These are phyloP conservation scores for Ochlodes sylvanus DNA, from an alignment of 2,888 invertebrate genomes.

Conservation along the genomic window DNA sequence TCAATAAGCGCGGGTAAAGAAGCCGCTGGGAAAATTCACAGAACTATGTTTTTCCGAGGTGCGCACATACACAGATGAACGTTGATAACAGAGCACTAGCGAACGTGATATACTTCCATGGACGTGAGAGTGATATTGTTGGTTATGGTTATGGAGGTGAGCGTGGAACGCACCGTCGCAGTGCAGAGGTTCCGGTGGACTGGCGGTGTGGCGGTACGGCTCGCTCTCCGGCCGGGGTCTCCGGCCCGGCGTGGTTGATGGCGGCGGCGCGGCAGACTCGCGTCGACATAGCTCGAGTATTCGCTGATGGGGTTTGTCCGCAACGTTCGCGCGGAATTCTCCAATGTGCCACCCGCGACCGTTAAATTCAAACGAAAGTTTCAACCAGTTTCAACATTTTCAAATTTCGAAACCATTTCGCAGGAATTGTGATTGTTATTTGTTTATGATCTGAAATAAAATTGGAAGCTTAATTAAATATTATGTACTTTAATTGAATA, in stretches of 20 bases:
- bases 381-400: constrained; percentile 12
- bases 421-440: not conserved
- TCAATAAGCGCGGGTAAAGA: constrained; percentile 59
- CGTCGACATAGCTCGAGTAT: constrained; percentile 5
- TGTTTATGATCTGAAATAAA: no score
- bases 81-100: constrained; percentile 41
- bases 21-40: constrained; percentile 60
- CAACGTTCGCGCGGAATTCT: constrained; percentile 47
- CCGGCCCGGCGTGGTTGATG: constrained; percentile 33
- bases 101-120: constrained; percentile 26
- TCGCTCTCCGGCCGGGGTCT: constrained; percentile 31
- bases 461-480: no score
- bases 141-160: constrained; percentile 40
- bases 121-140: constrained; percentile 20
- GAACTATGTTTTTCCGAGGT: constrained; percentile 53
- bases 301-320: constrained; percentile 44
- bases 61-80: constrained; percentile 58
- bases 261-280: constrained; percentile 45
- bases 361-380: constrained; percentile 48
- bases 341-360: constrained; percentile 48
- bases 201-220: constrained; percentile 53
- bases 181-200: constrained; percentile 73
- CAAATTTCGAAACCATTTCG: not conserved
- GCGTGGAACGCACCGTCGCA: constrained; percentile 68
- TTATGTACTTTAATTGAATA: no score